Conservation (phyloP, 23 tunicate genomes). For the Halocynthia roretzi region DNA sequence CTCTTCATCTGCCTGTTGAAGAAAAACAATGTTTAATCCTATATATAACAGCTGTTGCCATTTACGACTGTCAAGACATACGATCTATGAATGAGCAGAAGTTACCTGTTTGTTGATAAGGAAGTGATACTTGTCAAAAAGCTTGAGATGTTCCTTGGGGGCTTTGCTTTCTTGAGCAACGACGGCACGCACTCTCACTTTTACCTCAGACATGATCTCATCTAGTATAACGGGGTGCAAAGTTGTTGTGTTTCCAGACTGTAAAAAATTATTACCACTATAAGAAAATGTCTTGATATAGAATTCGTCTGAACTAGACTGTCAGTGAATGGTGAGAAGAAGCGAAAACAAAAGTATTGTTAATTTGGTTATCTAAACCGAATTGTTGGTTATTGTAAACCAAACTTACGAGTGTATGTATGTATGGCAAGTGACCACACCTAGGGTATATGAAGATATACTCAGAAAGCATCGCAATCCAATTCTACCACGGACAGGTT, state of each 20-base stretch:
- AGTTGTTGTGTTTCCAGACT: constrained; percentile 74
- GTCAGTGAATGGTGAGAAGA: too few species aligned
- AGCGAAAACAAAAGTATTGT: too few species aligned
- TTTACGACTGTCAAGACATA: neutral
- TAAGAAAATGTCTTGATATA: neutral
- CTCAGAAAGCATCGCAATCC: too few species aligned
- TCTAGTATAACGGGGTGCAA: constrained; percentile 86
- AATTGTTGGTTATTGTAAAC: too few species aligned
- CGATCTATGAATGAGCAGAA: neutral
- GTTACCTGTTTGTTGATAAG: constrained; percentile 85
- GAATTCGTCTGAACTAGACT: too few species aligned
- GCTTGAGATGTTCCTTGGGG: constrained; percentile 77
- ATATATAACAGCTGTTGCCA: neutral
- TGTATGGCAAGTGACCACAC: too few species aligned
- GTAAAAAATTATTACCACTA: neutral
- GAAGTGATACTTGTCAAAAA: constrained; percentile 87
- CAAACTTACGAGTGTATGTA: too few species aligned
- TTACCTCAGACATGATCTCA: constrained; percentile 62
- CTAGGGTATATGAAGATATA: too few species aligned
- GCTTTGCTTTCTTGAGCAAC: constrained; percentile 70
- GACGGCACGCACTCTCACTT: constrained; percentile 46
- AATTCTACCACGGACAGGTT: too few species aligned
- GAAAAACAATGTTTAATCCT: neutral
- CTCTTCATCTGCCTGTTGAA: constrained; percentile 76
- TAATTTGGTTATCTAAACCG: too few species aligned